Base-by-base conservation (phyloP, 1,140 invertebrate species). In the Drosophila cardini region DNA sequence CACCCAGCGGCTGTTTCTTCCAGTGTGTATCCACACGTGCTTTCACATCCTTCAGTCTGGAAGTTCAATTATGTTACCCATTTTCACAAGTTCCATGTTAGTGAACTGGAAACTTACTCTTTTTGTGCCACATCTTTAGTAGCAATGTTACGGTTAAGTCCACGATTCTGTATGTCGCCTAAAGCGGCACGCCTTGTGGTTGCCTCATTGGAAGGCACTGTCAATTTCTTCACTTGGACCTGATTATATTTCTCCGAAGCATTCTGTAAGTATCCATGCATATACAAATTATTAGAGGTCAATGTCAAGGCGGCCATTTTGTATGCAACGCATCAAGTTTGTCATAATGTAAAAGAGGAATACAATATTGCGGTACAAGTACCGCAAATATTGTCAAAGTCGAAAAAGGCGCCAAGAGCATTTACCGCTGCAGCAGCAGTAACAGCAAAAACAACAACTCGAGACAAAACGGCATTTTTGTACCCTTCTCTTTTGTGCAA, bases 111-210 rank as follows among this genome's bases (percentile, higher is more conserved):
- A 26, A 83, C 86, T 91, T 56, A 91, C 91, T 91, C 85, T 72
- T 91, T 91, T 46, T 89, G 84, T 0, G 77, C 90, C 8, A 70
- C 87, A 64, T 91, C 84, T 26, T 91, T 91, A 11, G 67, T 69
- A 10, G 55, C 52, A 3, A 74, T 40, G 5, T 32, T 64, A 15
- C 89, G 77, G n/a, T 62, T 73, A 1, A 92, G 15, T 26, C 78
- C 91, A 30, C 90, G 83, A 80, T 92, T 92, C 32, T 92, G 91
- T n/a, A 92, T 38, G 48, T 92, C 91, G 34, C 91, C 91, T 4
- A 92, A 53, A 15, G 91, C 91, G 32, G 91, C 83, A 34, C 91
- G 83, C 62, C 91, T 92, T 67, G 86, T 90, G 70, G 77, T 81
- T 16, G 72, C 83, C 72, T 81, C 84, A 40, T 79, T 74, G 30